Evolutionary conservation across 2,888 invertebrate species (phyloP).

Genomic region (Blastobasis adustella): DNA sequence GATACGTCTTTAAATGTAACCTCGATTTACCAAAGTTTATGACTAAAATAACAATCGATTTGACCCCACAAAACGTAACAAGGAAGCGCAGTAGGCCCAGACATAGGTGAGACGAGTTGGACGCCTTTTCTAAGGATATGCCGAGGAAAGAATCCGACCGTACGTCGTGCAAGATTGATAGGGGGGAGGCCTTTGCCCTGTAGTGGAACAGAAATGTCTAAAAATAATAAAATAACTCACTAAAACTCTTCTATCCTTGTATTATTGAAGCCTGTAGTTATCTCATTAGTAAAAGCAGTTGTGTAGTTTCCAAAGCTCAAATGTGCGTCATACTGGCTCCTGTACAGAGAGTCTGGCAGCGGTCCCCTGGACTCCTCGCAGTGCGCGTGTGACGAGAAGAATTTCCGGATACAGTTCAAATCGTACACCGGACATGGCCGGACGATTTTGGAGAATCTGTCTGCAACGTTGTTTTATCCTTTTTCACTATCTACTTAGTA

Average conservation of each 20-base stretch:
- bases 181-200: no score
- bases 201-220: no score
- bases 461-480: constrained; percentile 2
- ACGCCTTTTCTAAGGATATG: no score
- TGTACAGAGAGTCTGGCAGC: constrained; percentile 17
- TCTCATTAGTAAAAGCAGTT: constrained; percentile 10
- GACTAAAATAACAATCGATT: no score
- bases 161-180: no score
- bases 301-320: constrained; percentile 6
- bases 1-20: no score
- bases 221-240: constrained; percentile 12
- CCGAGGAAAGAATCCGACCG: no score
- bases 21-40: no score
- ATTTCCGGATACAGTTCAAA: constrained; percentile 18
- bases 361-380: constrained; percentile 14
- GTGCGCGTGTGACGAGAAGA: constrained; percentile 15
- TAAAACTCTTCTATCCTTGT: constrained; percentile 21
- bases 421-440: constrained; percentile 18
- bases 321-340: constrained; percentile 10
- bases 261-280: constrained; percentile 16
- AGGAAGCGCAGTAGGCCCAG: no score
- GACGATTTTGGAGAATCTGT: not conserved
- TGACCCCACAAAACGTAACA: no score
- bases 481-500: not conserved
- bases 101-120: no score